Evolutionary conservation across 2,888 invertebrate genomes (phyloP).

Genomic region (Conus canariensis): DNA sequence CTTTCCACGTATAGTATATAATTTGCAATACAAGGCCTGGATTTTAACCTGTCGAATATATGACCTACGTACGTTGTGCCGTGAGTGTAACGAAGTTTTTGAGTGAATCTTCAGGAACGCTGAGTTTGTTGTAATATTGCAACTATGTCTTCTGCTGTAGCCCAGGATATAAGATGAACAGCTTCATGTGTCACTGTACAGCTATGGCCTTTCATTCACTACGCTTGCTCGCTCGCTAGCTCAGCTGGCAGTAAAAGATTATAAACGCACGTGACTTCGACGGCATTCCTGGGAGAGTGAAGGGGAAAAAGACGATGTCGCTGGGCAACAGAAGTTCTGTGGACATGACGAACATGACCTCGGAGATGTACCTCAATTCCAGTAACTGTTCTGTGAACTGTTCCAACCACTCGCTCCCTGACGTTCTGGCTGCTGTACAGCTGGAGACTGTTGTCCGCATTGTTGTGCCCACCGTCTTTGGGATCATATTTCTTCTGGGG

Average conservation of each 20-base stretch:
- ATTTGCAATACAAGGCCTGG: too few species aligned
- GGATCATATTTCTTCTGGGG: conserved; percentile 91
- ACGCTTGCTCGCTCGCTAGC: neutral
- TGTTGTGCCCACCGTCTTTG: conserved; percentile 85
- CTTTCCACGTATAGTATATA: too few species aligned
- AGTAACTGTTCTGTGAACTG: neutral
- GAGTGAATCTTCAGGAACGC: too few species aligned
- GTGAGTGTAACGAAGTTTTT: too few species aligned
- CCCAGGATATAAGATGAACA: too few species aligned
- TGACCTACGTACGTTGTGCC: too few species aligned
- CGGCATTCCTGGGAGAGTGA: neutral
- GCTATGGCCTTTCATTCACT: too few species aligned
- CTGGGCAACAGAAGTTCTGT: neutral
- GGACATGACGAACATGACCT: neutral
- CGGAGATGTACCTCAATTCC: conserved; percentile 4
- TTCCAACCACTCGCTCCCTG: neutral
- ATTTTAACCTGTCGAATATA: too few species aligned
- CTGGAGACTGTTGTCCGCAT: conserved; percentile 63
- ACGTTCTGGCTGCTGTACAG: neutral
- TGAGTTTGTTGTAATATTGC: too few species aligned
- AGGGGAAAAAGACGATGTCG: neutral
- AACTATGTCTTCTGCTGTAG: too few species aligned
- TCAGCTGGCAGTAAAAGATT: neutral
- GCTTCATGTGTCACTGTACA: too few species aligned
- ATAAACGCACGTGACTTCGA: neutral